Percentiles rank a stretch among this genome's conserved stretches.
Evolutionary conservation across 2,888 invertebrate genomes (phyloP).

Genomic region (Hyalella azteca): DNA sequence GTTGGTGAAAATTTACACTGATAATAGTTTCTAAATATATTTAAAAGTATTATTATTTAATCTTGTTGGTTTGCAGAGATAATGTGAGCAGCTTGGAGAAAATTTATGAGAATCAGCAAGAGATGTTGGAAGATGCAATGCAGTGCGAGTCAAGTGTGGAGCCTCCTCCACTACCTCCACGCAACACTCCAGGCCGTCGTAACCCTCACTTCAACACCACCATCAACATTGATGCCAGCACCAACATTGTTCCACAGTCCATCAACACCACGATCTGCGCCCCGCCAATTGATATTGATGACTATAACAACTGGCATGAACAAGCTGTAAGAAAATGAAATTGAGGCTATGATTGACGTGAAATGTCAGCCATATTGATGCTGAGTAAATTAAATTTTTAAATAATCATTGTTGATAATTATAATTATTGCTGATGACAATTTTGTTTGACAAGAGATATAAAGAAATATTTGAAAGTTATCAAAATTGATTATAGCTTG

Average conservation of each 20-base stretch:
- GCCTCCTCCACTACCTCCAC: conserved; percentile 18
- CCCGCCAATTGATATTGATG: background rate
- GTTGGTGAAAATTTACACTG: too few species aligned
- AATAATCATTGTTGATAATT: too few species aligned
- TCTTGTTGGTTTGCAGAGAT: background rate
- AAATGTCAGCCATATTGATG: too few species aligned
- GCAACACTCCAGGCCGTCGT: background rate
- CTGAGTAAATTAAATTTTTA: too few species aligned
- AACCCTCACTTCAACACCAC: background rate
- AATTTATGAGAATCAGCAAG: conserved; percentile 25
- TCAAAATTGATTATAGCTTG: too few species aligned
- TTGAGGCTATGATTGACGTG: too few species aligned
- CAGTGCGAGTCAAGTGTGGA: background rate
- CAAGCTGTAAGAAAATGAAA: background rate
- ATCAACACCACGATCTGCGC: background rate
- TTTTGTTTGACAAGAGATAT: too few species aligned
- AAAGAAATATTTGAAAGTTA: too few species aligned
- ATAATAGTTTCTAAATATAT: too few species aligned
- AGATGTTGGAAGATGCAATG: background rate
- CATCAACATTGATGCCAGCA: conserved; percentile 31
- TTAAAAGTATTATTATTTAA: too few species aligned
- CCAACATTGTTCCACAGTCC: conserved; percentile 17
- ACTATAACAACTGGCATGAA: conserved; percentile 7
- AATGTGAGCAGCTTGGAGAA: background rate
- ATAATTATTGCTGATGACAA: too few species aligned